Evolutionary conservation across 2,113 vertebrate genomes (phyloP).

Genomic region (Sylvilagus bachmani): DNA sequence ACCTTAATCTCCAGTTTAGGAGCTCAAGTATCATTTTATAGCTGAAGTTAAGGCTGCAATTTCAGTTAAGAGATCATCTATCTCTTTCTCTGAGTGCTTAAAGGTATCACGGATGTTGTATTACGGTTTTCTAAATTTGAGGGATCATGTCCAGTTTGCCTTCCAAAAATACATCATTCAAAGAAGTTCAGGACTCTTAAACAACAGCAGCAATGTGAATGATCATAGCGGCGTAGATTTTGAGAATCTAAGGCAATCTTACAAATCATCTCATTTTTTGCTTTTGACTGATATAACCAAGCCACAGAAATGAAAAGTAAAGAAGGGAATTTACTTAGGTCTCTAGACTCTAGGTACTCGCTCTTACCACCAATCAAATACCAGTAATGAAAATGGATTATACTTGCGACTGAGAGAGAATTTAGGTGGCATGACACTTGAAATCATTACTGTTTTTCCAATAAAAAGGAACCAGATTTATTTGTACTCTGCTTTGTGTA

Average conservation of each 20-base stretch:
- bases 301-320: neutral
- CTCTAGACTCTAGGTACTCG: neutral
- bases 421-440: neutral
- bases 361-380: neutral
- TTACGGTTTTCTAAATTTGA: neutral
- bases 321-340: neutral
- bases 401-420: neutral
- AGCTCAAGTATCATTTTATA: neutral
- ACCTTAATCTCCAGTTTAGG: neutral
- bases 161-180: neutral
- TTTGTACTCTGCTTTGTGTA: neutral
- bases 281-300: neutral
- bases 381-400: neutral
- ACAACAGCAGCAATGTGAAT: neutral
- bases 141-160: neutral
- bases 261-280: neutral
- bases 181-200: neutral
- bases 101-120: neutral
- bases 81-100: neutral
- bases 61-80: conserved; percentile 1
- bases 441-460: neutral
- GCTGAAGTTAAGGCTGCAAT: neutral
- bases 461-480: neutral
- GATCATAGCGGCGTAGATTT: neutral
- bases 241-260: neutral